Conservation (phyloP, 1,140 invertebrate genomes). For the Drosophila kohkoa region DNA sequence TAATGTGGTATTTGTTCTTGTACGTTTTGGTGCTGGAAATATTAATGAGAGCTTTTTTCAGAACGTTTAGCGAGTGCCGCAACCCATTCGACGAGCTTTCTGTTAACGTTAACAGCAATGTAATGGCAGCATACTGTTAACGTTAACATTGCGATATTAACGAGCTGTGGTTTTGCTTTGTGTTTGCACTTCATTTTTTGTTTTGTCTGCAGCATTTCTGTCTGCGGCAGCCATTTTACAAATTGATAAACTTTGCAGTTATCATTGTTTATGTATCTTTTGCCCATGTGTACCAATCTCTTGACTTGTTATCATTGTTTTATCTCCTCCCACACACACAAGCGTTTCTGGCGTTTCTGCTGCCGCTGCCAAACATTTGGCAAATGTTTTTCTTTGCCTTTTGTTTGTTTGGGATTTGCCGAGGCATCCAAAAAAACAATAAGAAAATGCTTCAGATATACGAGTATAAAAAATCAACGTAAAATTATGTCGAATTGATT, state of each 20-base stretch:
- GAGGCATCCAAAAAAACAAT: conserved; percentile 46
- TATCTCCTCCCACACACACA: conserved; percentile 1
- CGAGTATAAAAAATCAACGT: conserved; percentile 52
- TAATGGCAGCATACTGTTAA: conserved; percentile 10
- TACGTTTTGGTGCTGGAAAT: background rate
- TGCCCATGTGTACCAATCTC: conserved; percentile 41
- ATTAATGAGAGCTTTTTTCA: conserved; percentile 13
- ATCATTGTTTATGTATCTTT: conserved; percentile 81
- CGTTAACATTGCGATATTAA: background rate
- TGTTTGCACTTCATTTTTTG: conserved; percentile 1
- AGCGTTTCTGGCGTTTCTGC: background rate
- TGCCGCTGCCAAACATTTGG: conserved; percentile 58
- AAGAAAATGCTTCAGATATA: conserved; percentile 55
- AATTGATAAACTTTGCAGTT: conserved; percentile 82
- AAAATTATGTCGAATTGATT: conserved; percentile 83
- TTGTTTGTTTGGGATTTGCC: conserved; percentile 79
- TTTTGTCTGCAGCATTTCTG: conserved; percentile 4
- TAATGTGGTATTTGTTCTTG: background rate
- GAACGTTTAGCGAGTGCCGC: conserved; percentile 17
- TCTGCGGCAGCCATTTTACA: conserved; percentile 66
- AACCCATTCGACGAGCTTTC: conserved; percentile 27
- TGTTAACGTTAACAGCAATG: conserved; percentile 28
- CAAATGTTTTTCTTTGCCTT: conserved; percentile 43
- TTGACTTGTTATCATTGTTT: conserved; percentile 65
- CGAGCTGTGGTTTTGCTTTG: background rate